Evolutionary conservation across 1,140 invertebrate species (phyloP), one percentile per base, ranked within the genome.

Genomic region (Stenopsyche tienmushanensis): DNA sequence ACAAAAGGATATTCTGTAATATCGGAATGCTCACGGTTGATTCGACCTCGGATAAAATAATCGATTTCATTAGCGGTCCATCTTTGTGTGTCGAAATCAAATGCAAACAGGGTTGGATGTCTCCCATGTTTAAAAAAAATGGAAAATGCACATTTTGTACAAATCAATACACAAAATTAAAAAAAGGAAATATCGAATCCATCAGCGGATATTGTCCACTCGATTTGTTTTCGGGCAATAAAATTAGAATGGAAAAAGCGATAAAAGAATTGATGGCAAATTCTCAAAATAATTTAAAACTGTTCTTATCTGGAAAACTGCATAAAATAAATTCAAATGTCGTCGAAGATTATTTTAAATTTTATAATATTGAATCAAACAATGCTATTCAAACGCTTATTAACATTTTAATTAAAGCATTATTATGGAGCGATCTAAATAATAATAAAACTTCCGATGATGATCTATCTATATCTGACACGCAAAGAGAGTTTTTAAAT

Each of bases 221-320:
- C 42, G 85, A 90, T 73, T 75, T 91, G 10, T 90, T 89, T 78
- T 88, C 85, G 29, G 88, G 87, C 2, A 74, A 85, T 41, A 72
- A 73, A 57, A 23, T 65, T 21, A 81, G 85, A 71, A 89, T 90
- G 84, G 83, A 79, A 66, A 72, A 72, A 52, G 84, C 88, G n/a
- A 71, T 90, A 26, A 67, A 76, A 66, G 80, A 79, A 42, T 77
- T 91, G 15, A 72, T 88, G 5, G 65, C 78, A 7, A 84, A 84
- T 72, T 88, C 88, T 8, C 89, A 90, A 72, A 91, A 90, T 73
- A 90, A 91, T 78, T 80, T 90, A 1, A 85, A 83, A 73, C 78
- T 90, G 45, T 90, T 90, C 72, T 82, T 80, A 72, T 77, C 88
- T 78, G 86, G 86, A 7, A 70, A 85, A 24, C 74, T 85, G 41